Evolutionary conservation across 2,888 invertebrate genomes (phyloP).

Genomic region (Apamea monoglypha): DNA sequence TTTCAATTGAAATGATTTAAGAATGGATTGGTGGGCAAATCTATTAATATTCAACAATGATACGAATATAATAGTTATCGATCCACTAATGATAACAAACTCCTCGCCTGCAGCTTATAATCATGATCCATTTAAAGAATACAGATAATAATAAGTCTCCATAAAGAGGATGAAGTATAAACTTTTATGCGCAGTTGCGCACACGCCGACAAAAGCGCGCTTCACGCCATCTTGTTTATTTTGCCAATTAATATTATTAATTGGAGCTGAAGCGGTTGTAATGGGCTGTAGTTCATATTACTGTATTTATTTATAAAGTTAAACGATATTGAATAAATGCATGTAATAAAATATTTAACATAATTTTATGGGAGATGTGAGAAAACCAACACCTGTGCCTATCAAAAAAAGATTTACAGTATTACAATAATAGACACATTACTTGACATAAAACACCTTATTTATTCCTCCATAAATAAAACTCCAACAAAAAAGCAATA

Average conservation of each 20-base stretch:
- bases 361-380: slow-evolving; percentile 9
- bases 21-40: slow-evolving; percentile 7
- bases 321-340: slow-evolving; percentile 32
- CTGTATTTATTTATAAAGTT: slow-evolving; percentile 38
- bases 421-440: slow-evolving; percentile 49
- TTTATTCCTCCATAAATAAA: slow-evolving; percentile 48
- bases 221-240: slow-evolving; percentile 73
- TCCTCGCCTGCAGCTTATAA: slow-evolving; percentile 62
- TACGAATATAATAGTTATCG: slow-evolving; percentile 17
- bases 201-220: slow-evolving; percentile 70
- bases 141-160: slow-evolving; percentile 65
- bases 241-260: slow-evolving; percentile 70
- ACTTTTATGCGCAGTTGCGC: slow-evolving; percentile 62
- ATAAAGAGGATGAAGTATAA: slow-evolving; percentile 70
- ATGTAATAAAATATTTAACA: slow-evolving; percentile 26
- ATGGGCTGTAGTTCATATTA: slow-evolving; percentile 38
- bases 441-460: slow-evolving; percentile 55
- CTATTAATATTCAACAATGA: background rate
- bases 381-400: slow-evolving; percentile 9
- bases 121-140: slow-evolving; percentile 70
- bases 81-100: slow-evolving; percentile 20
- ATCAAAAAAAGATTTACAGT: slow-evolving; percentile 18
- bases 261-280: slow-evolving; percentile 37
- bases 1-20: slow-evolving; percentile 17
- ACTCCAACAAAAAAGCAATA: slow-evolving; percentile 51